A percentile compares a stretch with the other conserved stretches of the same genome.
These are phyloP conservation scores for Neogobius melanostomus DNA, from an alignment of 2,113 vertebrate genomes.

Conservation along the genomic window DNA sequence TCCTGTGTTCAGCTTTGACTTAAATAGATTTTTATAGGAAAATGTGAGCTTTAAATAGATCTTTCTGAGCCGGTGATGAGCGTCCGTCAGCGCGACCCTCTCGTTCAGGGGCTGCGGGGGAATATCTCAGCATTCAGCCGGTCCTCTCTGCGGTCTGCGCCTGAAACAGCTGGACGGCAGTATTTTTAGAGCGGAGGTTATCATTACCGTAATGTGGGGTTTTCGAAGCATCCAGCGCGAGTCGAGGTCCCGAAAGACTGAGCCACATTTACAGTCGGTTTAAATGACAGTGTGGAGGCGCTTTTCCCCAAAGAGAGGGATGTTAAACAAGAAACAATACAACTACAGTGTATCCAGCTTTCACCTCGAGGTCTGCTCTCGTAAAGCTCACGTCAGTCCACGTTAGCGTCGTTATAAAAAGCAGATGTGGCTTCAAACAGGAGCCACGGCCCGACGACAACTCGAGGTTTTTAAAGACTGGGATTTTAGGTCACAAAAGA, in stretches of 20 bases:
- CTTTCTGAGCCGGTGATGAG: background rate
- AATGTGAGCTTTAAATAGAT: background rate
- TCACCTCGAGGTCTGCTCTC: too few species aligned
- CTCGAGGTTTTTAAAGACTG: too few species aligned
- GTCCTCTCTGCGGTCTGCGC: slow-evolving; percentile 44
- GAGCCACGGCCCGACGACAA: too few species aligned
- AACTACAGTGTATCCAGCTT: too few species aligned
- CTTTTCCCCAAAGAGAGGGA: too few species aligned
- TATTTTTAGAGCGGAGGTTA: slow-evolving; percentile 65
- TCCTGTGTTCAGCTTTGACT: too few species aligned
- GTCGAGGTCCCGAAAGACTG: slow-evolving; percentile 7
- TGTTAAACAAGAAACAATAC: too few species aligned
- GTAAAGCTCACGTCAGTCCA: too few species aligned
- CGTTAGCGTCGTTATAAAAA: too few species aligned
- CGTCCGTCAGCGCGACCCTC: background rate
- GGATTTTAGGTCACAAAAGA: too few species aligned
- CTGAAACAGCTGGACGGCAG: slow-evolving; percentile 50
- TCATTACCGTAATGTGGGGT: slow-evolving; percentile 66
- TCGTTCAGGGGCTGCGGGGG: slow-evolving; percentile 14
- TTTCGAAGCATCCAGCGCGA: slow-evolving; percentile 15
- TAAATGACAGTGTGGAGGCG: background rate
- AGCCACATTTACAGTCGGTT: slow-evolving; percentile 12
- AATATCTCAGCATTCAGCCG: slow-evolving; percentile 53
- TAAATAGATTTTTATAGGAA: background rate
- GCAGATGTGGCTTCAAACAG: too few species aligned